Evolutionary conservation across 2,797 vertebrate genomes (phyloP), one percentile per base, ranked within the genome.

Genomic region (Rhyacichthys aspro): DNA sequence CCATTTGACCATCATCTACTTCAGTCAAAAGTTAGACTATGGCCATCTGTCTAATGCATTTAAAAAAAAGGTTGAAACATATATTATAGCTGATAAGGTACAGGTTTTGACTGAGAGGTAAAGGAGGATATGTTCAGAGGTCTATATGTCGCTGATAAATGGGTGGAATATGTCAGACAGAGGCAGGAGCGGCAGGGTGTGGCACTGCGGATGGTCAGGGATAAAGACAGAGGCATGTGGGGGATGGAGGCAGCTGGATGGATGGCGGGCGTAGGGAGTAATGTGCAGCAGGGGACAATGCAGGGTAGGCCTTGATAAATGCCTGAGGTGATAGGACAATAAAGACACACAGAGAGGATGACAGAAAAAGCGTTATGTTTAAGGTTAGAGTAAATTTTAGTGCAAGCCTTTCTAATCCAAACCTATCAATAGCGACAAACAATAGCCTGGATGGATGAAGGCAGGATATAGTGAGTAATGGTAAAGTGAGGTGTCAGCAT

Each of bases 401-500:
- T 7, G 11, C 44, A 28, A 46, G 14, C 11, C 4, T 28, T 28
- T 28, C 23, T 28, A 12, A 14, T 46, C 33, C 12, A 9, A 37
- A 50, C 48, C 17, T 36, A 34, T 36, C 37, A 28, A 41, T 17
- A 19, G 17, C 18, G 12, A 28, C 11, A 60, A 78, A 79, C 75
- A 79, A 75, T 54, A 45, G 72, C 72, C 39, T 79, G 81, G 82
- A 70, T n/a, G 44, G 74, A 87, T 71, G 55, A 8, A 53, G 37
- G 36, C 14, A 50, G 72, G 70, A 77, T 71, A 33, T 18, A 16
- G 61, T 68, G 71, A 84, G 54, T 78, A 70, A 86, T 83, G 59
- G 63, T 54, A 66, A 84, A 82, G 45, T 72, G 63, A 83, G 67
- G 75, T 72, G 83, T 71, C 63, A 67, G 72, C 59, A 70, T 67